phyloP scores from a whole-genome alignment of 1,140 invertebrate genomes.

The Caenorhabditis brenneri region DNA sequence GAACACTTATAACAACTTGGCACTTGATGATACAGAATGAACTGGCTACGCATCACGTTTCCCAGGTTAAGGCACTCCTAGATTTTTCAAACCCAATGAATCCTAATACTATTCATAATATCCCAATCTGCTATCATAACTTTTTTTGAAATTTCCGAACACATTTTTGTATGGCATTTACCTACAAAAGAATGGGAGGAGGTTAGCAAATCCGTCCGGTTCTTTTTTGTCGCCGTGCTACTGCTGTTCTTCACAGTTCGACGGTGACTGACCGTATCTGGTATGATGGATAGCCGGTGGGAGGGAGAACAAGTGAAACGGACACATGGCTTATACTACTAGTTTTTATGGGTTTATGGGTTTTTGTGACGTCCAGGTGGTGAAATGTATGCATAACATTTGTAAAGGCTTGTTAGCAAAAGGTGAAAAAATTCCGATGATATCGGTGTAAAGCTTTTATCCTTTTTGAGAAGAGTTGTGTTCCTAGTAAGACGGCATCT shows the following conservation, averaged over 20 bases:
- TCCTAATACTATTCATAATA: too few relatives aligned
- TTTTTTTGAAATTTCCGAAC: not conserved
- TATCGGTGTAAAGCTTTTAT: too few relatives aligned
- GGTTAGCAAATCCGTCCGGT: constrained; percentile 18
- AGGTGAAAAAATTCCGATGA: too few relatives aligned
- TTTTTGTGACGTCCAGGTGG: not conserved
- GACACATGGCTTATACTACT: not conserved
- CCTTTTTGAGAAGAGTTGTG: too few relatives aligned
- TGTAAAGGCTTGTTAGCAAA: not conserved
- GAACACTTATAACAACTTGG: too few relatives aligned
- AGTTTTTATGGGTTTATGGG: constrained; percentile 9
- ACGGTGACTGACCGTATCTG: constrained; percentile 9
- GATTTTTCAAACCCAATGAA: too few relatives aligned
- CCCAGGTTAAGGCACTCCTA: too few relatives aligned
- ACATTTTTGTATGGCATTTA: not conserved
- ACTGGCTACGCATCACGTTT: too few relatives aligned
- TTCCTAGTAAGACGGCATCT: too few relatives aligned
- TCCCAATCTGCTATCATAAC: too few relatives aligned
- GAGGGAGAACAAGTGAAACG: not conserved
- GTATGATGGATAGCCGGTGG: not conserved
- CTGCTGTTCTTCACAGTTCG: not conserved
- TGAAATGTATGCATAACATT: not conserved
- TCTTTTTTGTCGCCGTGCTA: not conserved
- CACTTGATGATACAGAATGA: too few relatives aligned
- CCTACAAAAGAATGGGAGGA: not conserved